Evolutionary conservation across 2,113 vertebrate genomes (phyloP), one percentile per base, ranked within the genome.

Genomic region (Sander lucioperca): DNA sequence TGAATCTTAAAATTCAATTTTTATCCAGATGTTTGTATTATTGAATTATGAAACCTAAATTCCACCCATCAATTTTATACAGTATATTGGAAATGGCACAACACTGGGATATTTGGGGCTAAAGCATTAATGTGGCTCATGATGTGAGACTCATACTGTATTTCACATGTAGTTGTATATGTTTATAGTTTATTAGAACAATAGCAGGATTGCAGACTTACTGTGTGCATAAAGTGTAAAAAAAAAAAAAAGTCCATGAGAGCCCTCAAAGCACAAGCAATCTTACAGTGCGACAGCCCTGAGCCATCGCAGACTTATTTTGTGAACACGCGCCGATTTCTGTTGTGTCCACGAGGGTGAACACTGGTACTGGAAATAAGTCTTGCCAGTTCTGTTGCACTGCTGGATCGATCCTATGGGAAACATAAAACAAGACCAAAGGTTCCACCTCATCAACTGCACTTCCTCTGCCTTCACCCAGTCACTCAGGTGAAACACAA

Each of bases 391-490:
- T 79, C 16, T n/a, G 75, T 82, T 84, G 73, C 75, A 56, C 76
- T 36, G 72, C 66, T 69, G 19, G 54, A 89, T 91, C 19, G 74
- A 89, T 93, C 90, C 88, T 68, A 57, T 36, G 85, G 88, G 89
- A 91, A 90, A 84, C 84, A 19, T 43, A 69, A 65, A 88, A 92
- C 91, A 88, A 84, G 87, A 74, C 69, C 57, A 10, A 89, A 84
- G 86, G 86, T 91, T 94, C 87, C 78, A 81, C 82, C 89, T 90
- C 88, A 90, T 92, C 75, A 66, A 78, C 86, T 77, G 83, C 76
- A 86, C 82, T 88, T 89, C 86, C 88, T 83, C 85, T 80, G 74
- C 73, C 69, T 66, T 86, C 65, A 74, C 78, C 75, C 71, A 78
- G 61, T 79, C 86, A 63, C 77, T 86, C 74, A 86, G 79, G 50